phyloP scores from a whole-genome alignment of 1,140 invertebrate species.

The Calosoma granatense region DNA sequence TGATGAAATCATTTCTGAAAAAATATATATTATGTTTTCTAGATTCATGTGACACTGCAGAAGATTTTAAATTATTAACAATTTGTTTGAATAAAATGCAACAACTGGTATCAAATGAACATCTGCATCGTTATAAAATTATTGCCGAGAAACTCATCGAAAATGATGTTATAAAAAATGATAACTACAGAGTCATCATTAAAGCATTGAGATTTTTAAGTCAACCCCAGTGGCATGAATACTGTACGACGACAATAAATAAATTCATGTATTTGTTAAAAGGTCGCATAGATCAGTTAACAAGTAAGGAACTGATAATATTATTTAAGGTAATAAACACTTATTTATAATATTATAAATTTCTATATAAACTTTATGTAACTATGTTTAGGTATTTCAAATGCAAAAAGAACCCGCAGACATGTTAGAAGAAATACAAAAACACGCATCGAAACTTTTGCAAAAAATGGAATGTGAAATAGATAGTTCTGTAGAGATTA shows the following conservation, averaged over 20 bases:
- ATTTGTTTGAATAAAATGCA: conserved; percentile 14
- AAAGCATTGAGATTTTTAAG: conserved; percentile 11
- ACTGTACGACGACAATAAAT: background rate
- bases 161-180: conserved; percentile 9
- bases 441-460: conserved; percentile 20
- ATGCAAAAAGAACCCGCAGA: conserved; percentile 29
- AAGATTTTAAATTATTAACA: conserved; percentile 12
- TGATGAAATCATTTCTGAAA: background rate
- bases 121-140: conserved; percentile 12
- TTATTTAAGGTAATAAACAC: conserved; percentile 12
- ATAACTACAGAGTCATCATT: background rate
- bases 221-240: conserved; percentile 10
- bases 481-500: conserved; percentile 10
- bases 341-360: background rate
- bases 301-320: background rate
- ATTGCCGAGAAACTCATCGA: background rate
- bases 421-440: conserved; percentile 19
- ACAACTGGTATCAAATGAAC: background rate
- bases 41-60: conserved; percentile 13
- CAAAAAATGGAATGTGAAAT: conserved; percentile 13
- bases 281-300: conserved; percentile 10
- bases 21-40: conserved; percentile 10
- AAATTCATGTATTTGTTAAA: conserved; percentile 1
- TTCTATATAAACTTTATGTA: background rate
- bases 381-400: conserved; percentile 19